Evolutionary conservation across 2,113 vertebrate genomes (phyloP).

Genomic region (Salvelinus alpinus): DNA sequence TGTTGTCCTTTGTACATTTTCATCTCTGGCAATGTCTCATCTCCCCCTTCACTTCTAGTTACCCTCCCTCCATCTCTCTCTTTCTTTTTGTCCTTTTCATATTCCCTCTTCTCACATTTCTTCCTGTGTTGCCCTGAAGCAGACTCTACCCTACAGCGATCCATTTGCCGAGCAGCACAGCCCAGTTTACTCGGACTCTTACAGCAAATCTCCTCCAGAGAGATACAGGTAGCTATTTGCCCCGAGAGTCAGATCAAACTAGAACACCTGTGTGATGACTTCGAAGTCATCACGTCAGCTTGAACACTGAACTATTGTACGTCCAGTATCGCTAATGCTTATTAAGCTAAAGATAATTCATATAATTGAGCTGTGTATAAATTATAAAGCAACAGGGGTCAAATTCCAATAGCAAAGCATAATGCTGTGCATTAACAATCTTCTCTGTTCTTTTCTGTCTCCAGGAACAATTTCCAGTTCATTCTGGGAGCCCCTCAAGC

Average conservation of each 20-base stretch:
- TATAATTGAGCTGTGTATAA: not conserved
- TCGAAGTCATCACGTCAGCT: not conserved
- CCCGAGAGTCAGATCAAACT: not conserved
- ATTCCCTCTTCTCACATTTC: not conserved
- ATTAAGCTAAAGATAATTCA: not conserved
- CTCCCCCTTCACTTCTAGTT: not conserved
- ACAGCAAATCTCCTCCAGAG: constrained; percentile 66
- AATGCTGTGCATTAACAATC: not conserved
- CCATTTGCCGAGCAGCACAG: constrained; percentile 64
- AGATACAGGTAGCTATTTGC: constrained; percentile 52
- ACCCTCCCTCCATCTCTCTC: not conserved
- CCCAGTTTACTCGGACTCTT: constrained; percentile 71
- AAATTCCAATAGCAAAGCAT: not conserved
- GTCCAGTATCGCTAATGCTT: no score
- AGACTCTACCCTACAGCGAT: constrained; percentile 64
- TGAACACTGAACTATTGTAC: no score
- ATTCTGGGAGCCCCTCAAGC: constrained; percentile 88
- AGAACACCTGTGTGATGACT: not conserved
- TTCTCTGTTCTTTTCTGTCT: not conserved
- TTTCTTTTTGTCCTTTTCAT: not conserved
- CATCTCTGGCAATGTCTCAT: not conserved
- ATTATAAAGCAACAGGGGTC: not conserved
- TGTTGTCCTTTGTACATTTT: not conserved
- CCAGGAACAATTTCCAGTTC: constrained; percentile 89
- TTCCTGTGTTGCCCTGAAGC: constrained; percentile 19